Percentiles rank a stretch among this genome's conserved stretches.
phyloP scores from a whole-genome alignment of 2,113 vertebrate genomes.

The Promerops cafer region DNA sequence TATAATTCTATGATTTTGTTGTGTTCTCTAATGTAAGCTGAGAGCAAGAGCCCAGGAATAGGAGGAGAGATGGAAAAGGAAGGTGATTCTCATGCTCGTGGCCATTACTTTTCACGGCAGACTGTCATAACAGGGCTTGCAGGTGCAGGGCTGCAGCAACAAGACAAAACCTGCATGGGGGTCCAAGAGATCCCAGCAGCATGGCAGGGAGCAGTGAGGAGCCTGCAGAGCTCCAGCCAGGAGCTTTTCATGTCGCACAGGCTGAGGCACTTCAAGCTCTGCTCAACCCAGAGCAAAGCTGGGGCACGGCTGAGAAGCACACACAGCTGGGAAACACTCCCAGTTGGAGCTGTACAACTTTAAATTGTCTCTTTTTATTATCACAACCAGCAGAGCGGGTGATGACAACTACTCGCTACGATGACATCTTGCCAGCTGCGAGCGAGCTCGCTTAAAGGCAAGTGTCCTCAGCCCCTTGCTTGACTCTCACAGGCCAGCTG shows the following conservation, averaged over 20 bases:
- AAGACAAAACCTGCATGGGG: background rate
- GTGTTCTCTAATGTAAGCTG: background rate
- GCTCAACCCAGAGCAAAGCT: background rate
- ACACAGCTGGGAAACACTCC: background rate
- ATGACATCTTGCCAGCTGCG: background rate
- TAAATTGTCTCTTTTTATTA: slow-evolving; percentile 10
- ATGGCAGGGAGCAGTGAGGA: background rate
- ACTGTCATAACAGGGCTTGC: background rate
- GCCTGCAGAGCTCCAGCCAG: background rate
- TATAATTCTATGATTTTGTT: background rate
- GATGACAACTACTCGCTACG: background rate
- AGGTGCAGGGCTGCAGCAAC: background rate
- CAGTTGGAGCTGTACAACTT: background rate
- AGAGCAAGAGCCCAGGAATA: background rate
- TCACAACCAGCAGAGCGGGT: background rate
- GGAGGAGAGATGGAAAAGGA: background rate
- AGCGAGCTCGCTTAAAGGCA: background rate
- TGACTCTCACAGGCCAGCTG: background rate
- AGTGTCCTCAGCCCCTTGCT: background rate
- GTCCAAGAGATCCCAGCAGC: background rate
- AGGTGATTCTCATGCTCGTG: background rate
- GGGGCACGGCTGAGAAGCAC: background rate
- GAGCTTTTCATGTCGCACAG: background rate
- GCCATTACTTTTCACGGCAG: background rate
- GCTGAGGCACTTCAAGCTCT: background rate